A percentile compares a stretch with the other conserved stretches of the same genome.
These are phyloP conservation scores for Orius insidiosus DNA, from an alignment of 1,140 invertebrate genomes.

Conservation along the genomic window DNA sequence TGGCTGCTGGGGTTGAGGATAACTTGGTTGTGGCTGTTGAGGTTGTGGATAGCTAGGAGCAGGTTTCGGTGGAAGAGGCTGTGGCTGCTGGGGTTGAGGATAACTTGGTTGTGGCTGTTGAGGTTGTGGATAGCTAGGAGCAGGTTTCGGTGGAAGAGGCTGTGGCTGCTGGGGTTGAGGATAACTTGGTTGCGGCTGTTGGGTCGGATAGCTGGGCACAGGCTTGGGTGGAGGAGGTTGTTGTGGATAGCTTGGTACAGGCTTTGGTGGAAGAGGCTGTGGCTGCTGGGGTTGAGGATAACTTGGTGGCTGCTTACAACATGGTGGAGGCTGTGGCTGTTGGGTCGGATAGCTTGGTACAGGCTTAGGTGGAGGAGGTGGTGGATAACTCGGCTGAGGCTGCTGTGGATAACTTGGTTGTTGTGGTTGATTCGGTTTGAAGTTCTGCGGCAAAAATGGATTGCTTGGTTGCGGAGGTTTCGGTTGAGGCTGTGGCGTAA, in stretches of 20 bases:
- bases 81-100: too few relatives aligned
- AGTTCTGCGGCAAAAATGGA: constrained; percentile 1
- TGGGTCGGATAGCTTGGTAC: background rate
- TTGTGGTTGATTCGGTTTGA: background rate
- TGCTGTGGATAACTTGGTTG: constrained; percentile 18
- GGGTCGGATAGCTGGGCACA: background rate
- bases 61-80: background rate
- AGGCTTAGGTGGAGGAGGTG: constrained; percentile 2
- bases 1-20: too few relatives aligned
- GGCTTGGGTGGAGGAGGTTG: constrained; percentile 1
- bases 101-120: background rate
- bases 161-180: background rate
- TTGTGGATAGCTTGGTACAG: too few relatives aligned
- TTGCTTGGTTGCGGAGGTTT: constrained; percentile 1
- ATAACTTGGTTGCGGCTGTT: background rate
- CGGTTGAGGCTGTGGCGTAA: background rate
- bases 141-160: background rate
- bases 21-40: background rate
- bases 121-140: background rate
- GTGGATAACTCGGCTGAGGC: too few relatives aligned
- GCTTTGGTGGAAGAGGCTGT: constrained; percentile 20
- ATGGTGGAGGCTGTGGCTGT: background rate
- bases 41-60: background rate
- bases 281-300: constrained; percentile 7
- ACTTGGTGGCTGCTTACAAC: constrained; percentile 5